Conservation (phyloP, 1,140 invertebrate genomes). For the Colletes gigas region DNA sequence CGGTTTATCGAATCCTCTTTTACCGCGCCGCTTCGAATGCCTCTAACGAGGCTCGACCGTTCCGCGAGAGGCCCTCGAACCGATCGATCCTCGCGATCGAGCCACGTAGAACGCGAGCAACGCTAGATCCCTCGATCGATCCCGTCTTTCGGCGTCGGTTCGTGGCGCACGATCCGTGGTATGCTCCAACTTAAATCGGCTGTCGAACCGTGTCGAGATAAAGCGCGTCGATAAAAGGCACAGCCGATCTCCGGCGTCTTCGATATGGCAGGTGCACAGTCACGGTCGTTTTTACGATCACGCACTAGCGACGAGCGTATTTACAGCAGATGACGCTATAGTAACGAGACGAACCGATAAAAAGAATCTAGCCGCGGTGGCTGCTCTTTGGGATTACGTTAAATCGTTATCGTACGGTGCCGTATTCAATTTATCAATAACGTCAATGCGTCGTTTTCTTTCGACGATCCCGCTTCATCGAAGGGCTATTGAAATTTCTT, state of each 20-base stretch:
- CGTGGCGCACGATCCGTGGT: not conserved
- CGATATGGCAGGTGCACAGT: conserved; percentile 31
- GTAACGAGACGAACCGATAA: conserved; percentile 19
- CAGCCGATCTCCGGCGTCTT: conserved; percentile 1
- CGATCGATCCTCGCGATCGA: not conserved
- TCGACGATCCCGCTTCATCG: not conserved
- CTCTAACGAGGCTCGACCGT: conserved; percentile 7
- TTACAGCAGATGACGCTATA: not conserved
- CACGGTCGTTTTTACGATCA: conserved; percentile 19
- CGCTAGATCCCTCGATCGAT: not conserved
- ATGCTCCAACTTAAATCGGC: conserved; percentile 2
- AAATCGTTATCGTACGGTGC: conserved; percentile 7
- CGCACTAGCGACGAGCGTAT: not conserved
- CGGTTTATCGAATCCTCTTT: conserved; percentile 19
- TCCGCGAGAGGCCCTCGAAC: not conserved
- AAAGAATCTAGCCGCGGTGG: not conserved
- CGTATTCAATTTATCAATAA: conserved; percentile 34
- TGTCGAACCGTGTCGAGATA: conserved; percentile 26
- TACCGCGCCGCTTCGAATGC: not conserved
- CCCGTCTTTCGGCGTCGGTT: not conserved
- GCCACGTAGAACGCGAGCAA: not conserved
- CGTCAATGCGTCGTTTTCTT: not conserved
- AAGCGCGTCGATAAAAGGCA: conserved; percentile 19
- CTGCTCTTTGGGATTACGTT: no score
- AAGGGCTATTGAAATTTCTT: not conserved